Evolutionary conservation across 1,140 invertebrate genomes (phyloP), one percentile per base, ranked within the genome.

Genomic region (Ruditapes philippinarum): DNA sequence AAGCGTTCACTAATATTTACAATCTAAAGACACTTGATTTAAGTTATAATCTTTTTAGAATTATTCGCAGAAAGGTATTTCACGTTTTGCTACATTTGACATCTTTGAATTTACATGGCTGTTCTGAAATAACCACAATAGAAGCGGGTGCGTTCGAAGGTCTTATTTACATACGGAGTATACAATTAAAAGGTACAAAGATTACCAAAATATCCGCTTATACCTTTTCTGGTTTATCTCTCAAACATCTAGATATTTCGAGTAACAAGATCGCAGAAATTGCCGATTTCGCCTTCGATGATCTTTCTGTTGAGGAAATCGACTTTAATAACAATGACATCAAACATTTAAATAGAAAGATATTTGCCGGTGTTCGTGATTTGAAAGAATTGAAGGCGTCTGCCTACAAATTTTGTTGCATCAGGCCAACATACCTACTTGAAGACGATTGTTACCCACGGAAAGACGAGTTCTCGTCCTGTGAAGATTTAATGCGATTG

Each of bases 391-490:
- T 73, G 9, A 33, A 36, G 22, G 33, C 68, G 31, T 7, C 68
- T 7, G 28, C 68, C 3, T 73, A 36, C 33, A 73, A 73, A 31
- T 73, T 31, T 22, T 80, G 78, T 49, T 80, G 78, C 28, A 36
- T 80, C 51, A 45, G 78, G 14, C 78, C 78, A n/a, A 14, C 12
- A 3, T 45, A 54, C 31, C 36, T 80, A 31, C 12, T 4, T 14
- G 60, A 51, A 17, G 85, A 92, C 33, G 89, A 86, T 14, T 93
- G 92, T 83, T 36, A 84, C 14, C 90, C 93, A n/a, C 80, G 76
- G 7, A 9, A 40, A 14, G 86, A 92, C 33, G 90, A 89, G 65
- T 91, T 94, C 38, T 94, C 91, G 1, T 93, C 92, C 0, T 94
- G 92, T 88, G 68, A 80, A 14, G 90, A 94, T 65, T 76, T 94